Evolutionary conservation across 2,888 invertebrate species (phyloP), one percentile per base, ranked within the genome.

Genomic region (Drosophila melanocephala): DNA sequence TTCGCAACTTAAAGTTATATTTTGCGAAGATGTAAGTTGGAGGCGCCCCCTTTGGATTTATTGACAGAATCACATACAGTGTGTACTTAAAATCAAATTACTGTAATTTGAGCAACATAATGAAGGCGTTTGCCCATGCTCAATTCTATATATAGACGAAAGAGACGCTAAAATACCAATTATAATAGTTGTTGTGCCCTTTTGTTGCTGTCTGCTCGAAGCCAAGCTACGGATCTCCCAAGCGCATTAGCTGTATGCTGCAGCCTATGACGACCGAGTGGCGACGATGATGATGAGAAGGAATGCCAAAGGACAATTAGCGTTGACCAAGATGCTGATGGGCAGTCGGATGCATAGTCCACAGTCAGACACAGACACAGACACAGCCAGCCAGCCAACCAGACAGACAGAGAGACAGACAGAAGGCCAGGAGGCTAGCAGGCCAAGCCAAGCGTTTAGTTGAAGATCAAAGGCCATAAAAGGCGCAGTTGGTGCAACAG

Each of bases 281-380:
- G 32, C 52, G 81, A 73, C 70, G 78, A 82, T 79, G 84, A 76
- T 81, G 80, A 77, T 76, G 75, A 81, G 83, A 58, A 84, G 85
- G 84, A 87, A 88, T 89, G 83, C 85, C 85, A 83, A 82, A 89
- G 87, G 85, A 88, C 85, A 88, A 88, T 88, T 88, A 88, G 84
- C 82, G 81, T 50, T 74, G 75, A 72, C 51, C 79, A 83, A 76
- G 66, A 70, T 73, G 59, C 73, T 73, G 79, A 79, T 76, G 69
- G 73, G 30, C 52, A 58, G 61, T 72, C 55, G 44, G 59, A 75
- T 61, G 64, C 50, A 57, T 28, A 57, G 47, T 44, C 44, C 44
- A 5, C 30, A 42, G 39, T 16, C 52, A 30, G 60, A 47, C 42
- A 28, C 28, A 22, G 22, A 53, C 5, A 28, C 55, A 60, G 53